Base-by-base conservation (phyloP, 2,888 invertebrate genomes). In the Ditula angustiorana region DNA sequence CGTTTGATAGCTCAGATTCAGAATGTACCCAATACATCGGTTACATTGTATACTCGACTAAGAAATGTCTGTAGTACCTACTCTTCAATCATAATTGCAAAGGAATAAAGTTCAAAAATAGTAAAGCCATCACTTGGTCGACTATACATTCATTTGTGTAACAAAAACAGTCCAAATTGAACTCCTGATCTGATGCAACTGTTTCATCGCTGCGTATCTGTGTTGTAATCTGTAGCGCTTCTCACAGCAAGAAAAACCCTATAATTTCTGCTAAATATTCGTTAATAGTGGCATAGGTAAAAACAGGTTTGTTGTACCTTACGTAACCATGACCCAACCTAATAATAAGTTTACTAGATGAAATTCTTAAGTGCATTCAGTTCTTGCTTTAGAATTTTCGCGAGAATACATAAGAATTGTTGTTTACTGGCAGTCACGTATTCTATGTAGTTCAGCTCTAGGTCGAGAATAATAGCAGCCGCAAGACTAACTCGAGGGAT, bases 251-350 rank as follows among this genome's bases (percentile, higher is more conserved):
- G 30, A n/a, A 46, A n/a, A 58, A 33, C 33, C 50, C 28, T 50
- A 21, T 44, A 44, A 58, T 63, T 63, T 63, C 33, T 44, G 8
- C 44, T 63, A 58, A 50, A 50, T 57, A 50, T 33, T 63, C 33
- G 50, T 41, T 33, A 57, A 30, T 26, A 30, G 30, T 13, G 30
- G 30, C 33, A 33, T 33, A 8, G 28, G 24, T 30, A 58, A 50
- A 56, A 52, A 52, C 50, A 57, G 23, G 57, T 56, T 28, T 30
- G 57, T 26, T 63, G 26, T 41, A 50, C 41, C 30, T 62, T 57
- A 53, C 28, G 28, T 46, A 64, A 64, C 64, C 59, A 59, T 64
- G 64, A 64, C 64, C 64, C 53, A 63, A 46, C 44, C 52, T 64
- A 64, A 58, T 46, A 52, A 58, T 64, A 64, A 53, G 46, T 46